These are phyloP conservation scores for Synanceia verrucosa DNA, from an alignment of 2,797 vertebrate genomes.

Conservation along the genomic window DNA sequence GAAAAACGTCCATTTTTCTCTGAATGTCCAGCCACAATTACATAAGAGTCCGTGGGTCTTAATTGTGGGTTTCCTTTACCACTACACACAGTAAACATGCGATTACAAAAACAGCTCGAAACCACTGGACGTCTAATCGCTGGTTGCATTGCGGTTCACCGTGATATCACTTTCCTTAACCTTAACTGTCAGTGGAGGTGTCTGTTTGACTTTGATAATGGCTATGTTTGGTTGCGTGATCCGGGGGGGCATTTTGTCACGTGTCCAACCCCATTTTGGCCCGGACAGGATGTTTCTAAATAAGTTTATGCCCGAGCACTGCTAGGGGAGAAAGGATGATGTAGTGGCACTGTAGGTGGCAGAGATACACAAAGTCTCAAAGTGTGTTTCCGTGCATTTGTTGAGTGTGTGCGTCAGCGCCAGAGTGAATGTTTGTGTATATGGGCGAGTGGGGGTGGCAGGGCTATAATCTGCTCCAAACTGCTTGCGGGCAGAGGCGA, in stretches of 20 bases:
- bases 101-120: constrained; percentile 69
- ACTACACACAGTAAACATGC: constrained; percentile 64
- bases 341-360: constrained; percentile 75
- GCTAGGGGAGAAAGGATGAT: constrained; percentile 69
- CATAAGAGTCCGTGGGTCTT: constrained; percentile 48
- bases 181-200: constrained; percentile 53
- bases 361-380: constrained; percentile 65
- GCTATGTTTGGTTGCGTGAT: constrained; percentile 53
- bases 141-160: constrained; percentile 59
- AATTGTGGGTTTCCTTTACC: constrained; percentile 65
- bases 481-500: constrained; percentile 82
- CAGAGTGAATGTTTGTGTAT: constrained; percentile 74
- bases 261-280: constrained; percentile 67
- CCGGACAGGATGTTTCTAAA: constrained; percentile 73
- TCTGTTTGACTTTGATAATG: constrained; percentile 64
- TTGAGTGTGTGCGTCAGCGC: constrained; percentile 40
- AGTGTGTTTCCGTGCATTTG: constrained; percentile 55
- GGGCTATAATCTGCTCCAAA: constrained; percentile 83
- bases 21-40: constrained; percentile 53
- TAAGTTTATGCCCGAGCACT: constrained; percentile 62
- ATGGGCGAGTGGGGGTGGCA: constrained; percentile 79
- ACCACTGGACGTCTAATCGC: constrained; percentile 64
- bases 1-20: constrained; percentile 24
- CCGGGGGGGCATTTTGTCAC: constrained; percentile 53
- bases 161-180: constrained; percentile 67